Evolutionary conservation across 1,140 invertebrate genomes (phyloP), one percentile per base, ranked within the genome.

Genomic region (Calliopsis andreniformis): DNA sequence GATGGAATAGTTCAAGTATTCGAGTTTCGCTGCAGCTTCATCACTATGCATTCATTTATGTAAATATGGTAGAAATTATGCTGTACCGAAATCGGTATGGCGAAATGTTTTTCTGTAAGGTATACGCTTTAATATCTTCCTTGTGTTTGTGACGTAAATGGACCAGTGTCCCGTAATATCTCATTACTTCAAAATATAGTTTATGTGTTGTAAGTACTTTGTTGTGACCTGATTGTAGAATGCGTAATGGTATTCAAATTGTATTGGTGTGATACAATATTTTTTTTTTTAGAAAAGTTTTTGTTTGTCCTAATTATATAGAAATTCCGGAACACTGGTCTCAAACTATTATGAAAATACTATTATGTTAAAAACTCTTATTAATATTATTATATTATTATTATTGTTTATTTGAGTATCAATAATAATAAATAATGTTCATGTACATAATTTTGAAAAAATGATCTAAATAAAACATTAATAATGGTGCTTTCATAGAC

Each of bases 391-490:
- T 77, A 80, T 81, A 78, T 79, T 83, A 83, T 79, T 86, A 88
- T 86, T 87, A 86, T 89, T 89, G 82, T 89, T 89, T 78, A 89
- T 85, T 86, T 81, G 72, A 86, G 58, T 85, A 87, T 86, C 82
- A 82, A 86, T 77, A 78, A 86, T 80, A 80, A 87, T 80, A 88
- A 79, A 86, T 86, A 84, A 85, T 83, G 80, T 85, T 83, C 58
- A 80, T 89, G 85, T 87, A 89, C 70, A 90, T 88, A 90, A 88
- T 87, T 87, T 85, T 81, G 68, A 80, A 84, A 81, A 81, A 86
- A 81, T 84, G 84, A 81, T 88, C 83, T 86, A 81, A 89, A 89
- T 89, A 89, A 90, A 90, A 88, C 73, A 88, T 89, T 84, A 86
- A 89, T 88, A 89, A 87, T 88, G 86, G 82, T 89, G 87, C 86